These are phyloP conservation scores for Drosophila picticornis DNA, from an alignment of 2,888 invertebrate species.

Conservation along the genomic window DNA sequence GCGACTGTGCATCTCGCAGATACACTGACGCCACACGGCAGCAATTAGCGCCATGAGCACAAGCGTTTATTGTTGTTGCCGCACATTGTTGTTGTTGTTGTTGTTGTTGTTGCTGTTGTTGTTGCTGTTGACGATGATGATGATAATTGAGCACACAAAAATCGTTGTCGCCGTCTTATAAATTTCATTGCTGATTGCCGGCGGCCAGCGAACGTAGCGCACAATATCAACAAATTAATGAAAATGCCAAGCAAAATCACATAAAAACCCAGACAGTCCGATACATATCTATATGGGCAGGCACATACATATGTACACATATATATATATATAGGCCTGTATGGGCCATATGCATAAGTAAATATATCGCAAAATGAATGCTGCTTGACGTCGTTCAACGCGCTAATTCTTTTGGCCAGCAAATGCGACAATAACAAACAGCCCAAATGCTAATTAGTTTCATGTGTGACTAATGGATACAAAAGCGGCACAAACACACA, in stretches of 20 bases:
- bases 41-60: slow-evolving; percentile 70
- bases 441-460: slow-evolving; percentile 82
- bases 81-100: slow-evolving; percentile 4
- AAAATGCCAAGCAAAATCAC: slow-evolving; percentile 65
- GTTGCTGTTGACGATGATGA: slow-evolving; percentile 45
- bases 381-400: slow-evolving; percentile 76
- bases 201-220: slow-evolving; percentile 52
- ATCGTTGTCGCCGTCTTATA: slow-evolving; percentile 66
- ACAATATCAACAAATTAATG: slow-evolving; percentile 79
- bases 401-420: slow-evolving; percentile 79
- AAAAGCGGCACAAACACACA: slow-evolving; percentile 69
- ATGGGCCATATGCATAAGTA: slow-evolving; percentile 40
- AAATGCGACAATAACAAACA: slow-evolving; percentile 82
- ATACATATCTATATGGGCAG: slow-evolving; percentile 23
- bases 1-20: slow-evolving; percentile 39
- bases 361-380: slow-evolving; percentile 66
- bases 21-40: slow-evolving; percentile 70
- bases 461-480: slow-evolving; percentile 82
- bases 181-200: slow-evolving; percentile 78
- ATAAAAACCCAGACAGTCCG: slow-evolving; percentile 33
- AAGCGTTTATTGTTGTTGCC: slow-evolving; percentile 47
- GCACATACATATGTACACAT: background rate
- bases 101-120: slow-evolving; percentile 14
- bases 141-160: slow-evolving; percentile 71
- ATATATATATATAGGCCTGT: slow-evolving; percentile 15